Evolutionary conservation across 92 coral and sea anemone species (phyloP).

Genomic region (Palythoa heliodiscus): DNA sequence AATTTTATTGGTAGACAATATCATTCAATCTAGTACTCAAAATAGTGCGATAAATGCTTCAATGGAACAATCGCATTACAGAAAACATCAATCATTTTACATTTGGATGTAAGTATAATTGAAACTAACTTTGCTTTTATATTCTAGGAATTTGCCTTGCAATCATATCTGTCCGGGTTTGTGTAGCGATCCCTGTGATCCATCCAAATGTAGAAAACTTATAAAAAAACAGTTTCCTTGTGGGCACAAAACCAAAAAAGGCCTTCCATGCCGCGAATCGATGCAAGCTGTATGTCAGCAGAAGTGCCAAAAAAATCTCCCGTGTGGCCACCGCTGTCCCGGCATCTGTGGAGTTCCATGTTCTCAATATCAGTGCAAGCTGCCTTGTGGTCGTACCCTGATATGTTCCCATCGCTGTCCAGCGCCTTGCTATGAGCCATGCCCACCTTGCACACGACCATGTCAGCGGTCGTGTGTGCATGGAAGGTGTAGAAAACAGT

Average conservation of each 20-base stretch:
- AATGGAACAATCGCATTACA: neutral
- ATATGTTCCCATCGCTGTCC: slow-evolving; percentile 40
- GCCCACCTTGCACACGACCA: slow-evolving; percentile 68
- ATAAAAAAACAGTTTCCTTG: slow-evolving; percentile 41
- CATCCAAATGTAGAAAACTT: slow-evolving; percentile 39
- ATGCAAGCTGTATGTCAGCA: slow-evolving; percentile 31
- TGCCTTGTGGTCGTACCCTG: slow-evolving; percentile 64
- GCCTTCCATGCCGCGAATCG: slow-evolving; percentile 45
- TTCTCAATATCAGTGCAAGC: slow-evolving; percentile 51
- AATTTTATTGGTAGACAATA: too few relatives aligned
- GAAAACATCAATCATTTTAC: neutral
- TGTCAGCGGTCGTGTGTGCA: slow-evolving; percentile 70
- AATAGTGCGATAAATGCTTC: too few relatives aligned
- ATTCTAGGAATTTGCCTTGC: slow-evolving; percentile 52
- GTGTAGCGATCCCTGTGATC: slow-evolving; percentile 51
- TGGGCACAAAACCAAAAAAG: slow-evolving; percentile 54
- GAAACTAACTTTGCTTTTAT: neutral
- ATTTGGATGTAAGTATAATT: neutral
- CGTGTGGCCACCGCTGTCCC: slow-evolving; percentile 41
- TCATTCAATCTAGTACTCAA: too few relatives aligned
- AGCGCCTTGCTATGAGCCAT: slow-evolving; percentile 31
- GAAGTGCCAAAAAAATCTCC: slow-evolving; percentile 13
- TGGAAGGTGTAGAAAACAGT: slow-evolving; percentile 37
- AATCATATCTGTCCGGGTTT: slow-evolving; percentile 52
- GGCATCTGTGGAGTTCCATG: slow-evolving; percentile 69